Base-by-base conservation (phyloP, 64 coral and sea anemone genomes). In the Anthopleura sola region DNA sequence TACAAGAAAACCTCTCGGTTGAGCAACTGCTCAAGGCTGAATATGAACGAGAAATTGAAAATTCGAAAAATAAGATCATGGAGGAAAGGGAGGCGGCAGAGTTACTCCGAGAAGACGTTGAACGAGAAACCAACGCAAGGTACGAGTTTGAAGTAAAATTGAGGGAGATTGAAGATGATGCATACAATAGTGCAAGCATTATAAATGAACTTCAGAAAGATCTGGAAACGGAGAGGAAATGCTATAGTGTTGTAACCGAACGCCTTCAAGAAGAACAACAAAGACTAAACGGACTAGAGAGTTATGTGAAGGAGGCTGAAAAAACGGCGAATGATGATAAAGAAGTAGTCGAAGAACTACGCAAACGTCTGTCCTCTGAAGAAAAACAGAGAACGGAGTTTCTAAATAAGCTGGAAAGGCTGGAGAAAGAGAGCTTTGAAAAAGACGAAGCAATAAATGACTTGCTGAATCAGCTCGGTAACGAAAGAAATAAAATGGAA, bases 371-470 rank as follows among this genome's bases (percentile, higher is more conserved):
- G 24, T 86, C 78, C 5, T 21, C 62, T 51, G 83, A 77, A 47
- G 75, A 91, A 37, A 55, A 86, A 33, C 82, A 86, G 49, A 56
- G 80, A 57, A 78, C 21, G 17, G 87, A 86, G 6, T 58, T 97
- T 19, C 44, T 90, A 32, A 80, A 82, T 19, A 90, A 82, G 48
- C 23, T 92, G 53, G 87, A 97, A 49, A 78, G 82, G 66, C 55
- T 82, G 20, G 94, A 97, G 81, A 88, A 83, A 53, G 80, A 74
- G 10, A 89, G 53, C 19, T 87, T 51, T 54, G 87, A 97, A 32
- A 92, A 92, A 40, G 90, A 97, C 16, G 94, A 92, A 91, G 89
- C 86, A 75, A 86, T 91, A 11, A 74, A 44, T 31, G 19, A 53
- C 6, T 36, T 91, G n/a, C 29, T 91, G 32, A 81, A n/a, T 78